These are phyloP conservation scores for Columba livia DNA, from an alignment of 2,113 vertebrate genomes.

Conservation along the genomic window DNA sequence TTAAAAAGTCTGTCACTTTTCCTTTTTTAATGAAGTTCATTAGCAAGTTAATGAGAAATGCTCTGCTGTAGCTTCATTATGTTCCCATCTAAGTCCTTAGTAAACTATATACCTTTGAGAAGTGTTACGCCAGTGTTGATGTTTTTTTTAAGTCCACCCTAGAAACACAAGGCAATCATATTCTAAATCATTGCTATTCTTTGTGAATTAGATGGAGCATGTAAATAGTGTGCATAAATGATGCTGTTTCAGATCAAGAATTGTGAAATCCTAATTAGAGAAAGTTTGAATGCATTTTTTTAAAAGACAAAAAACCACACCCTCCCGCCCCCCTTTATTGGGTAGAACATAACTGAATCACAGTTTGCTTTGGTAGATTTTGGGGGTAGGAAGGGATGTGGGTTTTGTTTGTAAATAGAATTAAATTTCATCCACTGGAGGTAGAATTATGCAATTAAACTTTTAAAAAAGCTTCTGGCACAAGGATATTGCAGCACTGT, in stretches of 20 bases:
- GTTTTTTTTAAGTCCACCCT: background rate
- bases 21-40: conserved; percentile 25
- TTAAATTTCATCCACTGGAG: conserved; percentile 15
- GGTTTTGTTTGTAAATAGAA: conserved; percentile 55
- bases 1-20: conserved; percentile 16
- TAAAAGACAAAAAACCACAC: background rate
- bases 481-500: conserved; percentile 48
- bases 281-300: background rate
- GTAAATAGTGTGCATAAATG: background rate
- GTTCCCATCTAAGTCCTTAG: background rate
- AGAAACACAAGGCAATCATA: background rate
- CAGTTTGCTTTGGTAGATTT: background rate
- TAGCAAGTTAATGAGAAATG: conserved; percentile 34
- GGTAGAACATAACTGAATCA: background rate
- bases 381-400: background rate
- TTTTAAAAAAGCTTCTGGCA: conserved; percentile 48
- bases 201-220: background rate
- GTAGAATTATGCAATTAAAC: conserved; percentile 56
- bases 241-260: background rate
- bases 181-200: background rate
- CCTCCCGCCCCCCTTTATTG: background rate
- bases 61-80: background rate
- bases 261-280: background rate
- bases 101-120: background rate
- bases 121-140: background rate